A percentile compares a stretch with the other conserved stretches of the same genome.
Evolutionary conservation across 2,797 vertebrate genomes (phyloP).

Genomic region (Gorsachius magnificus): DNA sequence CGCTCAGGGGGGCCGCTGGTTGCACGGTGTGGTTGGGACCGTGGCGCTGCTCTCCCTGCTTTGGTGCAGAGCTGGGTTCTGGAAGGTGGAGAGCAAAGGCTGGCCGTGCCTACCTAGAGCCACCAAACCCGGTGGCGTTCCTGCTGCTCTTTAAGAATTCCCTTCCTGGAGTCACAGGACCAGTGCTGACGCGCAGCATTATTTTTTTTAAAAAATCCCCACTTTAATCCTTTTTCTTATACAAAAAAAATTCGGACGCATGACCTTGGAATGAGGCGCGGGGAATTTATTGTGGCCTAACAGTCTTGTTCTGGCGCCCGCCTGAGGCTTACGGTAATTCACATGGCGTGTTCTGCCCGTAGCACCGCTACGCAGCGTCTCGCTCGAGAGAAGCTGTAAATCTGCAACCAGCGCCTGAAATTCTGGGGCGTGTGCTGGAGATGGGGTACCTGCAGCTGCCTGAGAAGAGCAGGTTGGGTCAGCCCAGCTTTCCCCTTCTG

Average conservation of each 20-base stretch:
- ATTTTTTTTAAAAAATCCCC: not conserved
- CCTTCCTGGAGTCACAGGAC: not conserved
- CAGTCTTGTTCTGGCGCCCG: rapidly evolving
- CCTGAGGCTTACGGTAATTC: not conserved
- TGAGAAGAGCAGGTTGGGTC: not conserved
- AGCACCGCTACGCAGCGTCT: not conserved
- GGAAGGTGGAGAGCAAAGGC: not conserved
- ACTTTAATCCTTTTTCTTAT: not conserved
- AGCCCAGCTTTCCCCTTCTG: not conserved
- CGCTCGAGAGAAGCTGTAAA: not conserved
- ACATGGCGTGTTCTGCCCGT: not conserved
- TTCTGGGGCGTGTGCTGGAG: not conserved
- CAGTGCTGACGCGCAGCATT: not conserved
- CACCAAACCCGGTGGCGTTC: not conserved
- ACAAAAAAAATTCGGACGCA: not conserved
- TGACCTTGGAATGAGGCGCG: not conserved
- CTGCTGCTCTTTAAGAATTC: not conserved
- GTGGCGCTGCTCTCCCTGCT: rapidly evolving
- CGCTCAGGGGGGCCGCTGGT: not conserved
- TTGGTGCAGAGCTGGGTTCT: not conserved
- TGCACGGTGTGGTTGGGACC: rapidly evolving
- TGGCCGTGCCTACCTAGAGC: not conserved
- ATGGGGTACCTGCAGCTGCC: not conserved
- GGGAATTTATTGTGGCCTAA: not conserved
- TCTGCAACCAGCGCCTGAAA: not conserved